These are phyloP conservation scores for Channa argus DNA, from an alignment of 2,113 vertebrate genomes.

Conservation along the genomic window DNA sequence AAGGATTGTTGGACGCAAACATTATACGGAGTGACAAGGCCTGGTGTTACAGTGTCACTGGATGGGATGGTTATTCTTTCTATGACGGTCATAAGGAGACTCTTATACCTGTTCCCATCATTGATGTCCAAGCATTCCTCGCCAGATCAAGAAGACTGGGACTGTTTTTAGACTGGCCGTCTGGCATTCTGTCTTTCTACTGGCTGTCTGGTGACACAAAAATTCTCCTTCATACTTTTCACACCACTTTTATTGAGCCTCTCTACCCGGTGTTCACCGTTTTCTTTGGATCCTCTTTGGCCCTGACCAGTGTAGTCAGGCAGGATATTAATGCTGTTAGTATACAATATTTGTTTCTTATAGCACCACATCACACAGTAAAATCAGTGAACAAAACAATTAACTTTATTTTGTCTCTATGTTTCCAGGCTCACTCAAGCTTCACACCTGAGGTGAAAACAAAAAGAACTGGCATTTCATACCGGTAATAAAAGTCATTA, in stretches of 20 bases:
- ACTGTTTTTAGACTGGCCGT: constrained; percentile 20
- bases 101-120: neutral
- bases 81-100: neutral
- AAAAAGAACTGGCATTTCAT: neutral
- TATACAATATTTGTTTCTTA: neutral
- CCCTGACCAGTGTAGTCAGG: neutral
- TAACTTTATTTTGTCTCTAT: fast-evolving
- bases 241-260: constrained; percentile 12
- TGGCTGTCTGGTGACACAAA: constrained; percentile 3
- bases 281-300: neutral
- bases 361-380: neutral
- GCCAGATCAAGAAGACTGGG: neutral
- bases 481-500: constrained; percentile 4
- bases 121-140: neutral
- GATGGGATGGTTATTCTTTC: neutral
- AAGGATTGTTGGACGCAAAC: fast-evolving
- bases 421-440: neutral
- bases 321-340: constrained; percentile 4
- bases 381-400: fast-evolving
- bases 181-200: constrained; percentile 7
- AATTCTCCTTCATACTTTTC: constrained; percentile 12
- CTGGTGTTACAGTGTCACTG: neutral
- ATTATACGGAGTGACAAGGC: fast-evolving
- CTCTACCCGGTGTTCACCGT: neutral
- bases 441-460: constrained; percentile 16